Conservation (phyloP, 2,113 vertebrate species). For the Danio rerio region DNA sequence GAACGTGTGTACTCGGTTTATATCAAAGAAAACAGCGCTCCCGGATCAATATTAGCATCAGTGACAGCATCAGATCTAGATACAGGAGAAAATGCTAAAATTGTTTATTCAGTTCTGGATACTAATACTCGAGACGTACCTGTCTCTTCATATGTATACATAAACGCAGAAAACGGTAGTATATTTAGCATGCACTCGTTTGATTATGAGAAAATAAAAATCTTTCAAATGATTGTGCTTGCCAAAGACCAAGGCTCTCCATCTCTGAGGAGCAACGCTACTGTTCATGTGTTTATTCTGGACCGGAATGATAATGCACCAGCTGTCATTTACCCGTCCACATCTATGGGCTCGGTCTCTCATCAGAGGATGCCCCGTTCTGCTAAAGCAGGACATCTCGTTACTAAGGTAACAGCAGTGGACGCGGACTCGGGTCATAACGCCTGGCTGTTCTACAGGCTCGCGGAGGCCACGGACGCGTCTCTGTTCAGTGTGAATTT, state of each 20-base stretch:
- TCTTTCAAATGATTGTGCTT: constrained; percentile 75
- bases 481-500: constrained; percentile 79
- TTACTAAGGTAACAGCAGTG: constrained; percentile 86
- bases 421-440: constrained; percentile 87
- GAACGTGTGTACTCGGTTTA: constrained; percentile 74
- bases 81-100: constrained; percentile 73
- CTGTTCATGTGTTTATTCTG: constrained; percentile 74
- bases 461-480: constrained; percentile 78
- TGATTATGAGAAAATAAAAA: constrained; percentile 79
- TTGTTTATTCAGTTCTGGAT: constrained; percentile 83
- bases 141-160: constrained; percentile 81
- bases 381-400: constrained; percentile 79
- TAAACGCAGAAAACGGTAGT: constrained; percentile 76
- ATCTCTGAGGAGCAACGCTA: constrained; percentile 72
- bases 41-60: constrained; percentile 72
- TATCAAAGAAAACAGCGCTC: constrained; percentile 76
- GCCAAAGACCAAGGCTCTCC: constrained; percentile 78
- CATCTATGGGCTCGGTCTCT: constrained; percentile 60
- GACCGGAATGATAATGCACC: constrained; percentile 82
- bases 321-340: constrained; percentile 77
- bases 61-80: constrained; percentile 78
- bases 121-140: constrained; percentile 73
- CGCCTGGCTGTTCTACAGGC: constrained; percentile 82
- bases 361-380: constrained; percentile 79
- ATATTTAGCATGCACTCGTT: constrained; percentile 73